phyloP scores from a whole-genome alignment of 2,113 vertebrate species.

The Naja naja region DNA sequence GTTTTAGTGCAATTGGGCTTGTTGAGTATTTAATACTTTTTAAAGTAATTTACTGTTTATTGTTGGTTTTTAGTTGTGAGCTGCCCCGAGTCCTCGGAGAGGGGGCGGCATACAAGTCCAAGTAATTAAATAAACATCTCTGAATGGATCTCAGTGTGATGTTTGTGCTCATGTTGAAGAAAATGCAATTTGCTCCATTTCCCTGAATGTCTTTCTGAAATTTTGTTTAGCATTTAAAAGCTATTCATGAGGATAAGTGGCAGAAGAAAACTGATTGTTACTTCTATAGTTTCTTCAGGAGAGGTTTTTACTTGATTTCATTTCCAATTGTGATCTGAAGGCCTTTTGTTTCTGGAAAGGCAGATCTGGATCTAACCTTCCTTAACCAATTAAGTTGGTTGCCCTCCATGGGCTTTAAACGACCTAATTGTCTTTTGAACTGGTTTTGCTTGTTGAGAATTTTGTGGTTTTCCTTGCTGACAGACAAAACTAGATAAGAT shows the following conservation, averaged over 20 bases:
- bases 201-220: background rate
- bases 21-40: no score
- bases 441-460: background rate
- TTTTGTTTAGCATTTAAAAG: background rate
- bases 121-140: background rate
- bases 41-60: no score
- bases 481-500: background rate
- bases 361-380: background rate
- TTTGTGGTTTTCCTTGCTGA: background rate
- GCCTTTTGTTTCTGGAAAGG: background rate
- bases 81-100: no score
- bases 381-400: background rate
- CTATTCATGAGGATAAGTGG: background rate
- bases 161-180: background rate
- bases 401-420: background rate
- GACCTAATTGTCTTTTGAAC: background rate
- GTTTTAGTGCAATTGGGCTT: no score
- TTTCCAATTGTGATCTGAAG: background rate
- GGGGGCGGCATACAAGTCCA: no score
- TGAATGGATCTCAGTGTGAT: background rate
- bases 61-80: no score
- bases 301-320: background rate
- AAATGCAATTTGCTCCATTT: background rate
- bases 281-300: background rate
- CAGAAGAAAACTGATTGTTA: background rate